Evolutionary conservation across 2,888 invertebrate species (phyloP).

Genomic region (Conomelus anceps): DNA sequence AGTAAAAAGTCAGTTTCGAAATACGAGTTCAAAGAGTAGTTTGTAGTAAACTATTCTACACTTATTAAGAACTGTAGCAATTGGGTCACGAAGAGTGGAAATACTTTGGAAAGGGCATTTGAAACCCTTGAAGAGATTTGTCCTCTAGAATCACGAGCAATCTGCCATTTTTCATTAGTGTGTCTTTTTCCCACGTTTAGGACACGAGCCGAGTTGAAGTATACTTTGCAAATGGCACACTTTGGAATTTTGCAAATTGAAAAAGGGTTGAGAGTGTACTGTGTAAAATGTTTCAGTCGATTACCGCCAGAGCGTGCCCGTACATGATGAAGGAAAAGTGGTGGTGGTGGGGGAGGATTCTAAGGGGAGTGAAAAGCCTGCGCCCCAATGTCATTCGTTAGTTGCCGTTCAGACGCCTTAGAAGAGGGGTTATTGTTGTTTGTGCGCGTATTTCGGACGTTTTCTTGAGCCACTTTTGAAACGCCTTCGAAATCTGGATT

Average conservation of each 20-base stretch:
- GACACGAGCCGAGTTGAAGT: not conserved
- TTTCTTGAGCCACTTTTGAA: not conserved
- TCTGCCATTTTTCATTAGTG: not conserved
- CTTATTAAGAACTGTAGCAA: no score
- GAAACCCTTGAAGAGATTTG: not conserved
- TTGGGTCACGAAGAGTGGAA: no score
- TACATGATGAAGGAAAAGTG: not conserved
- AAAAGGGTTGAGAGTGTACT: not conserved
- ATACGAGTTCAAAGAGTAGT: no score
- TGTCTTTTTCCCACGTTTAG: not conserved
- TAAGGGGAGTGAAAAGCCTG: not conserved
- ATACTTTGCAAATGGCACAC: not conserved
- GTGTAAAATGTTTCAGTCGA: not conserved
- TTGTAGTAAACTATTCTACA: no score
- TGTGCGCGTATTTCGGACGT: not conserved
- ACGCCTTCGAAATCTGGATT: not conserved
- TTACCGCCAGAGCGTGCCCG: not conserved
- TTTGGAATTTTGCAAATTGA: not conserved
- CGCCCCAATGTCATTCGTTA: not conserved
- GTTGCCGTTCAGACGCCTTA: not conserved
- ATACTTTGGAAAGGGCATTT: no score
- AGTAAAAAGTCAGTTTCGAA: no score
- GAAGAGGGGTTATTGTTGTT: not conserved
- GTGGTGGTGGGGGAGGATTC: not conserved
- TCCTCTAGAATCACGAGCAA: not conserved